These are phyloP conservation scores for Sarcophaga carnaria DNA, from an alignment of 2,888 invertebrate genomes.

Conservation along the genomic window DNA sequence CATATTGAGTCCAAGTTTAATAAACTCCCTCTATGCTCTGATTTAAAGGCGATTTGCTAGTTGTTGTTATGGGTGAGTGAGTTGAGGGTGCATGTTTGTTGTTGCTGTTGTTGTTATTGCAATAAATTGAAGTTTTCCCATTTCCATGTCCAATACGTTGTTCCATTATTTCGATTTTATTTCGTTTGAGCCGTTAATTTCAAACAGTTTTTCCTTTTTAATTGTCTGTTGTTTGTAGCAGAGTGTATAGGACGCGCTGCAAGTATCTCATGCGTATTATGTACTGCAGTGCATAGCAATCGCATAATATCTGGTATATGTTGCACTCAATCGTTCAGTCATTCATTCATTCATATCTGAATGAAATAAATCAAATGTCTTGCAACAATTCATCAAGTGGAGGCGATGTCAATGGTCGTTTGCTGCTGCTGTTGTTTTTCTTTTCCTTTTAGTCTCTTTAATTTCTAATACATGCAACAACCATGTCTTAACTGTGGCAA, in stretches of 20 bases:
- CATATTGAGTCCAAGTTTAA: slow-evolving; percentile 40
- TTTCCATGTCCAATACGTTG: background rate
- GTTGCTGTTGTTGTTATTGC: no score
- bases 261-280: slow-evolving; percentile 9
- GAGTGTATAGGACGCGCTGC: background rate
- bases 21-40: slow-evolving; percentile 13
- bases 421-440: background rate
- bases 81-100: slow-evolving; percentile 42
- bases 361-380: slow-evolving; percentile 55
- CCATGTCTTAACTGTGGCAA: background rate
- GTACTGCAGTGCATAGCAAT: background rate
- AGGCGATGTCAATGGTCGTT: slow-evolving; percentile 44
- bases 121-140: slow-evolving; percentile 37
- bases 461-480: background rate
- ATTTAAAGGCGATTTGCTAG: background rate
- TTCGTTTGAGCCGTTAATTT: background rate
- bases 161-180: background rate
- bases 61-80: slow-evolving; percentile 27
- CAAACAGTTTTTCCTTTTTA: background rate
- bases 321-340: slow-evolving; percentile 23
- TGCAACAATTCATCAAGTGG: slow-evolving; percentile 53
- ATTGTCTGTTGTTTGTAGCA: slow-evolving; percentile 3
- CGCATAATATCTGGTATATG: background rate
- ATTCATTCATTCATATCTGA: slow-evolving; percentile 34
- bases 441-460: background rate